Percentiles rank a stretch among this genome's conserved stretches.
Evolutionary conservation across 2,888 invertebrate genomes (phyloP).

Genomic region (Sinopyrophorus schimmeli): DNA sequence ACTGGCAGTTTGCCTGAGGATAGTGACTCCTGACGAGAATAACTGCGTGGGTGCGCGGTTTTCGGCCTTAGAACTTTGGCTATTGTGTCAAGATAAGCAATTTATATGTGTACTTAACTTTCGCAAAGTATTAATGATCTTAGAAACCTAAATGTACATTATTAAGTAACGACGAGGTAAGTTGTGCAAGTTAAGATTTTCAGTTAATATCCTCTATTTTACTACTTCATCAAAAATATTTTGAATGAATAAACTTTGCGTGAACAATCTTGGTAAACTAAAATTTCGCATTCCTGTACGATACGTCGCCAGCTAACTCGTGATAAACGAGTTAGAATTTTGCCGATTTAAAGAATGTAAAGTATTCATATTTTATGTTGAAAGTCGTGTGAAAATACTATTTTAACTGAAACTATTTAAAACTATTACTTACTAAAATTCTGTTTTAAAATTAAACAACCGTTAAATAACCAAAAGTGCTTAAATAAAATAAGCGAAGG

Average conservation of each 20-base stretch:
- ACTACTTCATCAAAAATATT: too few species aligned
- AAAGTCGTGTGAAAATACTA: slow-evolving; percentile 5
- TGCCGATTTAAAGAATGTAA: slow-evolving; percentile 12
- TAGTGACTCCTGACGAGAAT: slow-evolving; percentile 41
- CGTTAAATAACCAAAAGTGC: too few species aligned
- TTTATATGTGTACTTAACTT: slow-evolving; percentile 10
- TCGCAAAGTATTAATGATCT: background rate
- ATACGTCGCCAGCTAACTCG: slow-evolving; percentile 7
- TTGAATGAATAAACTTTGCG: slow-evolving; percentile 4
- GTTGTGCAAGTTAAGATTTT: too few species aligned
- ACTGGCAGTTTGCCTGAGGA: slow-evolving; percentile 42
- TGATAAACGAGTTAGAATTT: slow-evolving; percentile 6
- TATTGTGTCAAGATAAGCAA: slow-evolving; percentile 15
- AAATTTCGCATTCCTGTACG: slow-evolving; percentile 9
- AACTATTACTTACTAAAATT: too few species aligned
- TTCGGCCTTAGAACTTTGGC: slow-evolving; percentile 17
- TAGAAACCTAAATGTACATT: background rate
- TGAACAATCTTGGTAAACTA: slow-evolving; percentile 8
- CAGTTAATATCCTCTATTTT: too few species aligned
- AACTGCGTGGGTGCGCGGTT: slow-evolving; percentile 43
- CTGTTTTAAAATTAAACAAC: too few species aligned
- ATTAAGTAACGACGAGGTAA: too few species aligned
- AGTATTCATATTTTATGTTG: slow-evolving; percentile 2
- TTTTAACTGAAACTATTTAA: too few species aligned
- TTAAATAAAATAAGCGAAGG: too few species aligned